Evolutionary conservation across 2,797 vertebrate species (phyloP).

Genomic region (Hipposideros larvatus): DNA sequence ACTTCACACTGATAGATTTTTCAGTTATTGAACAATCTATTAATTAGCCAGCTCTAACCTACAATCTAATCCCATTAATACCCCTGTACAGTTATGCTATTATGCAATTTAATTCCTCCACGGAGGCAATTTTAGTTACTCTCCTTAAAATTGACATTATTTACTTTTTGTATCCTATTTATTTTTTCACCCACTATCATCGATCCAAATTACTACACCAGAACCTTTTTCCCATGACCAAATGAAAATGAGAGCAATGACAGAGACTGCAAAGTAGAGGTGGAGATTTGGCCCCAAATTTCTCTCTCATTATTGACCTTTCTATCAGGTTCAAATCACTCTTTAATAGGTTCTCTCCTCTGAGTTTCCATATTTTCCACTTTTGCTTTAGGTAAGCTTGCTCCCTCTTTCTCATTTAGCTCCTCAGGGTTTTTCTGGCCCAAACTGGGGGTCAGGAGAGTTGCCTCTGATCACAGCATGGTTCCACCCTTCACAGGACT

Average conservation of each 20-base stretch:
- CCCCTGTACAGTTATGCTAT: background rate
- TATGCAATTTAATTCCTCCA: background rate
- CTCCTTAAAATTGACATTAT: conserved; percentile 35
- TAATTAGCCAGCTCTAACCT: background rate
- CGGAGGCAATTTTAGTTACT: conserved; percentile 14
- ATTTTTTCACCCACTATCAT: background rate
- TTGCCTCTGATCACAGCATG: conserved; percentile 1
- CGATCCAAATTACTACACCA: conserved; percentile 15
- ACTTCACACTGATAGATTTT: conserved; percentile 40
- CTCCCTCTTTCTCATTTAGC: background rate
- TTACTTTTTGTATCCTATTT: conserved; percentile 40
- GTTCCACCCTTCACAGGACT: background rate
- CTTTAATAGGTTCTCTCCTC: background rate
- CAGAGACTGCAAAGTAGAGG: background rate
- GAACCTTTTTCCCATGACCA: conserved; percentile 9
- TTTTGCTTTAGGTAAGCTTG: background rate
- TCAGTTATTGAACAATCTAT: conserved; percentile 10
- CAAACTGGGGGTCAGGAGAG: background rate
- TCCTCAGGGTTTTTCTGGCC: background rate
- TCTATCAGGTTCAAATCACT: background rate
- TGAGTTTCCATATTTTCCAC: background rate
- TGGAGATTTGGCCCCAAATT: background rate
- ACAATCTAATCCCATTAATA: conserved; percentile 37
- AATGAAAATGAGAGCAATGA: conserved; percentile 42
- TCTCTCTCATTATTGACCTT: conserved; percentile 1